Percentiles rank a stretch among this genome's conserved stretches.
Conservation (phyloP, 2,797 vertebrate species). For the Tangara arthus region DNA sequence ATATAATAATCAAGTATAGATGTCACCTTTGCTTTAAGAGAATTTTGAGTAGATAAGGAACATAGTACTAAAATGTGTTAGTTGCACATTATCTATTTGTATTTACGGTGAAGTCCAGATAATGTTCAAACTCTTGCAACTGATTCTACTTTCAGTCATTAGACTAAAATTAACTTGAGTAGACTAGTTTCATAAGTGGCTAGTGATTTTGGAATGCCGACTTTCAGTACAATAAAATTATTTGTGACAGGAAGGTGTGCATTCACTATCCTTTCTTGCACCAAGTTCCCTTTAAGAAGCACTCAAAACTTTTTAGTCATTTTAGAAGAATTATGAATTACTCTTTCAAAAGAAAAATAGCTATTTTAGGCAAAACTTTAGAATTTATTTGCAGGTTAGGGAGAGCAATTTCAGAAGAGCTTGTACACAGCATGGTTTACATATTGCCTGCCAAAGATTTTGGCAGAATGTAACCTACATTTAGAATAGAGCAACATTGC, state of each 20-base stretch:
- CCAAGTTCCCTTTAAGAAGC: background rate
- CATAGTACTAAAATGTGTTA: background rate
- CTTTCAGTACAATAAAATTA: background rate
- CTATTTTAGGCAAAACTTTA: background rate
- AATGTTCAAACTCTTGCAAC: background rate
- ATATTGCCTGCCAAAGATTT: background rate
- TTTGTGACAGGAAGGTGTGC: background rate
- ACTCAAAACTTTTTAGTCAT: background rate
- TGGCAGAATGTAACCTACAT: constrained; percentile 11
- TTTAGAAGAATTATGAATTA: background rate
- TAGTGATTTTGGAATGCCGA: background rate
- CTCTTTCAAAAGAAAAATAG: background rate
- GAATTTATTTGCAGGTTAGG: constrained; percentile 18
- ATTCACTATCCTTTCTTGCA: background rate
- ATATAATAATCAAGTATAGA: background rate
- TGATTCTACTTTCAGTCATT: background rate
- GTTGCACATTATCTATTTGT: background rate
- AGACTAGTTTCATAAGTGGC: background rate
- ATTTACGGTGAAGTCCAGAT: background rate
- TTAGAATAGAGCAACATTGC: background rate
- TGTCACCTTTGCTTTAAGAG: background rate
- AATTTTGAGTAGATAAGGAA: background rate
- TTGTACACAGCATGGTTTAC: constrained; percentile 37
- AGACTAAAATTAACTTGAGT: background rate
- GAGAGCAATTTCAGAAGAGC: constrained; percentile 28